Percentiles rank a stretch among this genome's conserved stretches.
Evolutionary conservation across 2,113 vertebrate genomes (phyloP).

Genomic region (Etia nguti): DNA sequence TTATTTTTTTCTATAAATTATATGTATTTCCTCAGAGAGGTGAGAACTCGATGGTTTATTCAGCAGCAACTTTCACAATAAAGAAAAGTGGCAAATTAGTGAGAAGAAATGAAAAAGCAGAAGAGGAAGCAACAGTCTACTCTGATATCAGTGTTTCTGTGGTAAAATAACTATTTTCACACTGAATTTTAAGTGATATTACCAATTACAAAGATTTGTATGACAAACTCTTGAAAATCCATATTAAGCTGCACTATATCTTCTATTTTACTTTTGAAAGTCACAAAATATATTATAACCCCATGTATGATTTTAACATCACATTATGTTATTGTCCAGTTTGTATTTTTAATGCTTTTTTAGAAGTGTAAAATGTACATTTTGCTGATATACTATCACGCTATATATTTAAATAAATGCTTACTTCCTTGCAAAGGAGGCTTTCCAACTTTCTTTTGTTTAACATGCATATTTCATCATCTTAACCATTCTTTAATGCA

Average conservation of each 20-base stretch:
- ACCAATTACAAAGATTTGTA: fast-evolving
- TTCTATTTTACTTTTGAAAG: too few species aligned
- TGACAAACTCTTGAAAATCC: too few species aligned
- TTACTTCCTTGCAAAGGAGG: not conserved
- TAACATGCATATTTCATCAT: too few species aligned
- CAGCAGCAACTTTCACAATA: not conserved
- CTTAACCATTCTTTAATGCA: not conserved
- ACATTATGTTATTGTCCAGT: not conserved
- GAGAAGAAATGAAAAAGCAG: not conserved
- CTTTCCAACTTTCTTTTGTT: too few species aligned
- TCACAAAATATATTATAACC: fast-evolving
- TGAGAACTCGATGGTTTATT: not conserved
- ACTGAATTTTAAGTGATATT: fast-evolving
- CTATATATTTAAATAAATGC: not conserved
- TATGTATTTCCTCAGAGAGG: not conserved
- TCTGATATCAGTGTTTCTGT: not conserved
- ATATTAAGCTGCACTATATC: fast-evolving
- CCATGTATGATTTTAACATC: not conserved
- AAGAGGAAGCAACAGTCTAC: not conserved
- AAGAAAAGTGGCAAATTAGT: not conserved
- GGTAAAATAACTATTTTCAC: not conserved
- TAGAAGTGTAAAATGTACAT: not conserved
- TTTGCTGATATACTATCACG: fast-evolving
- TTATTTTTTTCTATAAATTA: fast-evolving
- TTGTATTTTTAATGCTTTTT: not conserved